These are phyloP conservation scores for Leucoptera coffeella DNA, from an alignment of 2,888 invertebrate species.

Conservation along the genomic window DNA sequence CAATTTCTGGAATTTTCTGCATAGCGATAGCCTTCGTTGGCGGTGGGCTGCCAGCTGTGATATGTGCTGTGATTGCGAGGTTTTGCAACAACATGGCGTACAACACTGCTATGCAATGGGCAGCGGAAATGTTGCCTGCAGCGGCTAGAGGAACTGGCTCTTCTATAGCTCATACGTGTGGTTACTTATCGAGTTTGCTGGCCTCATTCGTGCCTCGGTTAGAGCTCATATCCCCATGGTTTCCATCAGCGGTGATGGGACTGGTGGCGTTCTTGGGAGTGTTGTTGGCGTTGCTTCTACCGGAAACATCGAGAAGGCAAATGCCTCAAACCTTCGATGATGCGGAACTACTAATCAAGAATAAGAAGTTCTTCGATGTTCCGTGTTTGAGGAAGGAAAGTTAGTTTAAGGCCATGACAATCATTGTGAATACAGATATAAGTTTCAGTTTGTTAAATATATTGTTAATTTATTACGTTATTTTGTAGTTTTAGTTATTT, in stretches of 20 bases:
- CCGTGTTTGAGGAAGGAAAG: slow-evolving; percentile 7
- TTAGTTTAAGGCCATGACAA: too few relatives aligned
- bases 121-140: slow-evolving; percentile 6
- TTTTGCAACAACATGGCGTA: slow-evolving; percentile 5
- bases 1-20: slow-evolving; percentile 3
- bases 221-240: slow-evolving; percentile 3
- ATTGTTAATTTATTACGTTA: too few relatives aligned
- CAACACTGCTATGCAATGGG: slow-evolving; percentile 6
- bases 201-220: slow-evolving; percentile 6
- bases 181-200: slow-evolving; percentile 4
- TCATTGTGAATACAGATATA: too few relatives aligned
- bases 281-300: slow-evolving; percentile 4
- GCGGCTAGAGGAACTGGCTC: slow-evolving; percentile 5
- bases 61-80: slow-evolving; percentile 6
- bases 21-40: slow-evolving; percentile 5
- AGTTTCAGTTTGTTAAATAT: too few relatives aligned
- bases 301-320: slow-evolving; percentile 5
- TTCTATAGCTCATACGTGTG: slow-evolving; percentile 4
- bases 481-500: too few relatives aligned
- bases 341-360: slow-evolving; percentile 3
- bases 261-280: slow-evolving; percentile 3
- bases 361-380: slow-evolving; percentile 2
- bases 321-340: slow-evolving; percentile 6
- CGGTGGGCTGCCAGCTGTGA: slow-evolving; percentile 4
- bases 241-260: slow-evolving; percentile 5